Conservation (phyloP, 2,797 vertebrate genomes). For the Trachops cirrhosus region DNA sequence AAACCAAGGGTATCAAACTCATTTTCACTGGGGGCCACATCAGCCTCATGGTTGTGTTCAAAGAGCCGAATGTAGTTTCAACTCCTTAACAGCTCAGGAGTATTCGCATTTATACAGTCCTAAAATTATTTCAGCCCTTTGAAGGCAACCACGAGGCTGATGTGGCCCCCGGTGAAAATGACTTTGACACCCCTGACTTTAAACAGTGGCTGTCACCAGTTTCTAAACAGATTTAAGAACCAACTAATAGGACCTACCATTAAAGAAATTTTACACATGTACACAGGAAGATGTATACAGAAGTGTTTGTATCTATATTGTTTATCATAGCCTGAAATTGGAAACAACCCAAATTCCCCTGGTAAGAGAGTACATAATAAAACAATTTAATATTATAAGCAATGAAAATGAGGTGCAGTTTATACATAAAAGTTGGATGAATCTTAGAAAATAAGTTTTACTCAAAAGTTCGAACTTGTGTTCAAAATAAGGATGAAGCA, state of each 20-base stretch:
- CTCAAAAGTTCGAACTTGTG: background rate
- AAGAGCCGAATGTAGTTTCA: too few species aligned
- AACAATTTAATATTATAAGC: background rate
- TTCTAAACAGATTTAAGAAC: background rate
- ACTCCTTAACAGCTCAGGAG: too few species aligned
- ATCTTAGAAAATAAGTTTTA: background rate
- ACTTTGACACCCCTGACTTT: too few species aligned
- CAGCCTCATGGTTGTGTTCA: too few species aligned
- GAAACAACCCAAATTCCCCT: background rate
- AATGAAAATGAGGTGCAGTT: background rate
- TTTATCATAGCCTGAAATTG: background rate
- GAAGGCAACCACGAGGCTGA: too few species aligned
- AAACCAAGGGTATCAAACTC: too few species aligned
- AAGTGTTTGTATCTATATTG: background rate
- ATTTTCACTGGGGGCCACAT: too few species aligned
- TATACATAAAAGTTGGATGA: background rate
- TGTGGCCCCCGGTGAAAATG: too few species aligned
- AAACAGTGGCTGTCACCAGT: background rate
- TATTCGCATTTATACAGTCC: too few species aligned
- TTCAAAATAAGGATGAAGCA: background rate
- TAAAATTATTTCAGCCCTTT: too few species aligned
- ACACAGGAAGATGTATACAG: background rate
- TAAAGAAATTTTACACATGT: background rate
- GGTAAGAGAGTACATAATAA: background rate
- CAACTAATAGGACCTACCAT: background rate